These are phyloP conservation scores for Cetonia aurata DNA, from an alignment of 2,888 invertebrate species.

Conservation along the genomic window DNA sequence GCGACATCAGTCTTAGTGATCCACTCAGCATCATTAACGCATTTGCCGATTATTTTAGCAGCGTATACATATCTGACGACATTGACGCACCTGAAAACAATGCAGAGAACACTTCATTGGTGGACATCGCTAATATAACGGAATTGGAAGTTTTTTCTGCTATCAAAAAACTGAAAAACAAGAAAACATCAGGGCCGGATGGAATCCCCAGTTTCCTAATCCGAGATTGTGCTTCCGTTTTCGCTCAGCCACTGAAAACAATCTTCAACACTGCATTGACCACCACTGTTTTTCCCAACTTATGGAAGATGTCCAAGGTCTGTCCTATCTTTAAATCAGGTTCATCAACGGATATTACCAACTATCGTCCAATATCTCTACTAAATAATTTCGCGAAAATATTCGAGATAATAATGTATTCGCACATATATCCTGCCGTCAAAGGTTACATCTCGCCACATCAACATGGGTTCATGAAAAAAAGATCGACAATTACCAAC, in stretches of 20 bases:
- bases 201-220: constrained; percentile 5
- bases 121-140: too few species aligned
- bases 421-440: background rate
- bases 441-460: constrained; percentile 8
- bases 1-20: too few species aligned
- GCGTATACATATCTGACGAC: too few species aligned
- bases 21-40: too few species aligned
- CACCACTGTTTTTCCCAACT: constrained; percentile 35
- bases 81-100: too few species aligned
- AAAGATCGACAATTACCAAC: constrained; percentile 48
- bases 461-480: constrained; percentile 47
- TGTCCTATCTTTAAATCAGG: constrained; percentile 38
- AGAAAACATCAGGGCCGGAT: constrained; percentile 5
- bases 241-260: constrained; percentile 18
- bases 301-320: constrained; percentile 39
- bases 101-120: too few species aligned
- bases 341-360: constrained; percentile 7
- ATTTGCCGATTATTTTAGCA: too few species aligned
- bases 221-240: background rate
- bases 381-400: constrained; percentile 42
- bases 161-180: constrained; percentile 2
- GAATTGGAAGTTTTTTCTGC: too few species aligned
- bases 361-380: constrained; percentile 44
- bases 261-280: constrained; percentile 39
- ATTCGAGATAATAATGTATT: constrained; percentile 32